Conservation (phyloP, 2,888 invertebrate genomes). For the Synanthedon myopaeformis region DNA sequence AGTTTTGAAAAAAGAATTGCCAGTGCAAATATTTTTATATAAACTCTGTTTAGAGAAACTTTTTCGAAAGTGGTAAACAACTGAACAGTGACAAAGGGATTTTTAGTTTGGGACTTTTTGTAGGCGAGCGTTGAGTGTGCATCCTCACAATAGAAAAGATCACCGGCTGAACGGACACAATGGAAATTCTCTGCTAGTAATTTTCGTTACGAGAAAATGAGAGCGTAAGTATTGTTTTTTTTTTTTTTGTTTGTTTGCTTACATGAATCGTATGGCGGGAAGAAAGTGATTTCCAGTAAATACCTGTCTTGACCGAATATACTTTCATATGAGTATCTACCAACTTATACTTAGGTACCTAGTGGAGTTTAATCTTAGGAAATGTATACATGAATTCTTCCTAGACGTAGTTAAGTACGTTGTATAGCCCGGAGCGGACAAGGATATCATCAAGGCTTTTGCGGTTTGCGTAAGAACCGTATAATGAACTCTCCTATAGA, state of each 20-base stretch:
- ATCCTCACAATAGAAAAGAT: slow-evolving; percentile 22
- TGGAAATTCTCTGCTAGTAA: slow-evolving; percentile 47
- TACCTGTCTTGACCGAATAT: not conserved
- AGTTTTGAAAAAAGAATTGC: slow-evolving; percentile 6
- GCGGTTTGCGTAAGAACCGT: not conserved
- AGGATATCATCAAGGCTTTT: not conserved
- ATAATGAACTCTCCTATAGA: not conserved
- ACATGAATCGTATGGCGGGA: not conserved
- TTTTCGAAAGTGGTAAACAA: slow-evolving; percentile 13
- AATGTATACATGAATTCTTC: no score
- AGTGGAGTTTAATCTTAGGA: no score
- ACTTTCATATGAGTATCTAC: no score
- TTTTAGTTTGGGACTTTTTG: slow-evolving; percentile 20
- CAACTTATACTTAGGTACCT: no score
- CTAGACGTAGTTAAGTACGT: no score
- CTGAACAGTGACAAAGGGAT: slow-evolving; percentile 10
- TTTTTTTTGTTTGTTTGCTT: slow-evolving; percentile 23
- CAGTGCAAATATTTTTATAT: slow-evolving; percentile 1
- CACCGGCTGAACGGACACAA: slow-evolving; percentile 42
- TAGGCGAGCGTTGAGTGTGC: slow-evolving; percentile 30
- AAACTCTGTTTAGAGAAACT: not conserved
- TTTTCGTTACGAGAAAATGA: slow-evolving; percentile 59
- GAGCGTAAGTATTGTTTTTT: slow-evolving; percentile 54
- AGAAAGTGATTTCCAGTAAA: not conserved
- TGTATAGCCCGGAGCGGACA: not conserved